Evolutionary conservation across 2,797 vertebrate genomes (phyloP).

Genomic region (Scyliorhinus canicula): DNA sequence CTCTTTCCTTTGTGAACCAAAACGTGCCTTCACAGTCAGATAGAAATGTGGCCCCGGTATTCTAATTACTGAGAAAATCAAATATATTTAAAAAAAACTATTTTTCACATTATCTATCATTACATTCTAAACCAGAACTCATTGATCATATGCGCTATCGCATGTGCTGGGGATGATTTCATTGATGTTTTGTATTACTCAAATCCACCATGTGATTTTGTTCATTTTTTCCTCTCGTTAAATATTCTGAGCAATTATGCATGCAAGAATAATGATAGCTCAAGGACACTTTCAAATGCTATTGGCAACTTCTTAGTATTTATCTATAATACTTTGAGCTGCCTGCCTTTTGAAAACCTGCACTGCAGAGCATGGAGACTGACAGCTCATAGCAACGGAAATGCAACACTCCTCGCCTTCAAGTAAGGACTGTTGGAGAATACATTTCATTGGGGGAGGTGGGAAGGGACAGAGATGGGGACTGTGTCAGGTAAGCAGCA

Average conservation of each 20-base stretch:
- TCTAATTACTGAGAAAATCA: background rate
- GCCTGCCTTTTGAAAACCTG: constrained; percentile 25
- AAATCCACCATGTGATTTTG: constrained; percentile 13
- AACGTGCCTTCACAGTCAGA: background rate
- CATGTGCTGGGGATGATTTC: background rate
- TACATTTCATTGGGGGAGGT: background rate
- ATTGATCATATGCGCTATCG: constrained; percentile 4
- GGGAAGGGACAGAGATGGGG: too few species aligned
- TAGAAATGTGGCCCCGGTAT: background rate
- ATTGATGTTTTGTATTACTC: background rate
- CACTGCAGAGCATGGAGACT: constrained; percentile 19
- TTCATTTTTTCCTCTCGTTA: constrained; percentile 26
- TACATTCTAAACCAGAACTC: background rate
- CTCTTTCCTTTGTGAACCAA: background rate
- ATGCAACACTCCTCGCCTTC: background rate
- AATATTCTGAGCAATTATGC: constrained; percentile 21
- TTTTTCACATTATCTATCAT: background rate
- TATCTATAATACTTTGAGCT: constrained; percentile 17
- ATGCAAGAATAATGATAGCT: constrained; percentile 34
- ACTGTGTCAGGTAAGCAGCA: background rate
- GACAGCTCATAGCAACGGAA: background rate
- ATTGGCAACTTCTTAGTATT: constrained; percentile 29
- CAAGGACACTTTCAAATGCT: constrained; percentile 12
- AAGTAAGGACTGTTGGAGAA: background rate
- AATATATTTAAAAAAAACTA: background rate